Conservation (phyloP, 1,140 invertebrate genomes). For the Pristionchus pacificus region DNA sequence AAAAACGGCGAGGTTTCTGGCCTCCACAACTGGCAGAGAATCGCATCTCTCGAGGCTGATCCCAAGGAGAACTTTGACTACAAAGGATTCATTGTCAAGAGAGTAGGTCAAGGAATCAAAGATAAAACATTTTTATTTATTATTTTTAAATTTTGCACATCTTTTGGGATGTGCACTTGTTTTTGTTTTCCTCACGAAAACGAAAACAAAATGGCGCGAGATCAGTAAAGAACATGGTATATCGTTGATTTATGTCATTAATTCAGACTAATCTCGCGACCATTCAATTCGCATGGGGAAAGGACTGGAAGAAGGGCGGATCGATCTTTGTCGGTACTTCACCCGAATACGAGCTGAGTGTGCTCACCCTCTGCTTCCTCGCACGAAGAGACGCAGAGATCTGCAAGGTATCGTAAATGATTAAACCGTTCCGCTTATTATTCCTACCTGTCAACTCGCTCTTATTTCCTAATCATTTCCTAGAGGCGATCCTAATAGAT, state of each 20-base stretch:
- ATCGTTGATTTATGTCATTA: background rate
- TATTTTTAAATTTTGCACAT: no score
- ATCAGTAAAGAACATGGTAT: no score
- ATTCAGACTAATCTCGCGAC: constrained; percentile 39
- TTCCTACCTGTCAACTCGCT: no score
- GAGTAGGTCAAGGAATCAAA: no score
- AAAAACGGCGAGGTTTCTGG: constrained; percentile 68
- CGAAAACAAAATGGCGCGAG: no score
- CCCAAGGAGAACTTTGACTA: constrained; percentile 67
- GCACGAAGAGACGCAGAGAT: constrained; percentile 63
- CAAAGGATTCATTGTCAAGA: constrained; percentile 65
- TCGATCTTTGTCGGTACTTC: constrained; percentile 82
- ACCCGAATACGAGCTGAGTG: constrained; percentile 83
- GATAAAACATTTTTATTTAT: no score
- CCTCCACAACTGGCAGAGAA: constrained; percentile 84
- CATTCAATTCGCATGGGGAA: constrained; percentile 71
- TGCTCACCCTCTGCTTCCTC: constrained; percentile 80
- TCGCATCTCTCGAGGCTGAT: constrained; percentile 69
- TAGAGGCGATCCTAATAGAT: no score
- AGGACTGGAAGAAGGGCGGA: constrained; percentile 72
- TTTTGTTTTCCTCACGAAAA: background rate
- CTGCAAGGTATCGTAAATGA: no score
- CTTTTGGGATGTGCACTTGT: constrained; percentile 32
- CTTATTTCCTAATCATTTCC: no score
- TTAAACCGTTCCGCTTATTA: no score